Evolutionary conservation across 2,113 vertebrate species (phyloP), one percentile per base, ranked within the genome.

Genomic region (Forbesichthys agassizii): DNA sequence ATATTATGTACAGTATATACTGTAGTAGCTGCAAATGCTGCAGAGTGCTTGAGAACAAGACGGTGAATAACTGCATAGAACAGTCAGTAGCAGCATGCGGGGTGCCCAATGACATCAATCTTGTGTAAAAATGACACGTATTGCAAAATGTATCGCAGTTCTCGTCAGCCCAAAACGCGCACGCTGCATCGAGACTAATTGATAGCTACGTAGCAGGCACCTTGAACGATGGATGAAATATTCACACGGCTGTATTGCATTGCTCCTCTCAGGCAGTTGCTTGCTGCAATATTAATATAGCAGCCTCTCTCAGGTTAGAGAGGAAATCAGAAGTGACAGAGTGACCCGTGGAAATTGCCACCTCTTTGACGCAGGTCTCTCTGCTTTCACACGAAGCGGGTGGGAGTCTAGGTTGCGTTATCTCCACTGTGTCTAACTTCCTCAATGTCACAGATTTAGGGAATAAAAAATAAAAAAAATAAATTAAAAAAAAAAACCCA

Each of bases 151-250:
- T 13, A n/a, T 20, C 20, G 20, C 18, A 16, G 42, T 11, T 62
- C n/a, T 3, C 16, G 6, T 3, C 13, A 12, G 9, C 11, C 9
- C 11, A 52, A 42, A 5, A 42, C 36, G 7, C 36, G 7, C 5
- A 42, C 36, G 5, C 36, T 27, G 27, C 36, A 42, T 8, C 36
- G 36, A 48, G 33, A 59, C 61, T 83, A 85, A 87, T 65, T 82
- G 75, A 87, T 78, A 71, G 69, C 61, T 85, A 81, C 73, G 81
- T 62, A 79, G 72, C 55, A 70, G 68, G 77, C 68, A 82, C 78
- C 71, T 81, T 63, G 77, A 84, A 70, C 77, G 64, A 61, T 71
- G 75, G 77, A 91, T 86, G 53, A 91, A 89, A 89, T 88, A 89
- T 91, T 88, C 79, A 89, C 73, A 48, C 20, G 12, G 61, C 68